These are phyloP conservation scores for Chelidonichthys spinosus DNA, from an alignment of 2,797 vertebrate species.

Conservation along the genomic window DNA sequence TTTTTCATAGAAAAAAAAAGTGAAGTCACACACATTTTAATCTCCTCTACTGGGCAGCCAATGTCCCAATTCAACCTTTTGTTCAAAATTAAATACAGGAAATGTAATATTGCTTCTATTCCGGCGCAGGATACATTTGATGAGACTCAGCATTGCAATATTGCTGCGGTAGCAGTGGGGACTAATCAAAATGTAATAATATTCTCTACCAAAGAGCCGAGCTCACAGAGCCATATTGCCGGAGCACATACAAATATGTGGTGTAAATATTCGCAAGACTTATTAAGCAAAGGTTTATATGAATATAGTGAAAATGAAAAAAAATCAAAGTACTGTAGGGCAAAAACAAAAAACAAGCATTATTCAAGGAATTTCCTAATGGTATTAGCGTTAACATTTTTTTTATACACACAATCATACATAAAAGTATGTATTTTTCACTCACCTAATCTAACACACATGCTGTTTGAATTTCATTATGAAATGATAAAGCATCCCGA, in stretches of 20 bases:
- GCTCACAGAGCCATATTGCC: slow-evolving; percentile 20
- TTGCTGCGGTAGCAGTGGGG: slow-evolving; percentile 61
- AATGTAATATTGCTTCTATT: slow-evolving; percentile 71
- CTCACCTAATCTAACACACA: slow-evolving; percentile 63
- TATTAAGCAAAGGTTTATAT: slow-evolving; percentile 23
- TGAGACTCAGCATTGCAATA: slow-evolving; percentile 69
- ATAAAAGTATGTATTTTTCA: slow-evolving; percentile 34
- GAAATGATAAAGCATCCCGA: slow-evolving; percentile 69
- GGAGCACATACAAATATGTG: slow-evolving; percentile 8
- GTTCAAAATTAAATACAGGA: slow-evolving; percentile 76
- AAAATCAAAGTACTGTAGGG: not conserved
- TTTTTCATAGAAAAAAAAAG: slow-evolving; percentile 55
- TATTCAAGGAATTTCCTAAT: slow-evolving; percentile 8
- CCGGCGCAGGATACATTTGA: slow-evolving; percentile 60
- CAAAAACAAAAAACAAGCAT: slow-evolving; percentile 7
- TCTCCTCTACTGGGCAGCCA: slow-evolving; percentile 65
- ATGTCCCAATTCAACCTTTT: slow-evolving; percentile 69
- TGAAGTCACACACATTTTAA: slow-evolving; percentile 72
- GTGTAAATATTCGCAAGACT: slow-evolving; percentile 26
- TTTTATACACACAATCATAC: not conserved
- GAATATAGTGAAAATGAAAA: slow-evolving; percentile 15
- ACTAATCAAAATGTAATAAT: slow-evolving; percentile 72
- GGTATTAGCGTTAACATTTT: slow-evolving; percentile 1
- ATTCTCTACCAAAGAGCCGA: slow-evolving; percentile 52
- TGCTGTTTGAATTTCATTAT: slow-evolving; percentile 68